These are phyloP conservation scores for Cryptotis parvus DNA, from an alignment of 2,113 vertebrate species.

Conservation along the genomic window DNA sequence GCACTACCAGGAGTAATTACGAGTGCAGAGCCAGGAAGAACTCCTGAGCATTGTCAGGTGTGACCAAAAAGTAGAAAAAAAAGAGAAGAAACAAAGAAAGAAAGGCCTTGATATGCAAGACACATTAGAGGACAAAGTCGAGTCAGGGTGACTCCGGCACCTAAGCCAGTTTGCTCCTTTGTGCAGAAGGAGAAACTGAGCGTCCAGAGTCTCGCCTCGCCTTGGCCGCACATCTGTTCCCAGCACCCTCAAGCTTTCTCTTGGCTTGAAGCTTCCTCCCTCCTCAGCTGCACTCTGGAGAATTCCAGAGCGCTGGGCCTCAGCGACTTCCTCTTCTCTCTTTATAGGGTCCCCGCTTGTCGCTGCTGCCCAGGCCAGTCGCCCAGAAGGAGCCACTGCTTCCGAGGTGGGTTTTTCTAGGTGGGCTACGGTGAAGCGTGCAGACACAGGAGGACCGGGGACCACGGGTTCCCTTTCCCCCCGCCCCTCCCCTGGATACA, in stretches of 20 bases:
- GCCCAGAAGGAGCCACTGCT: conserved; percentile 59
- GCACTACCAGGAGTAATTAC: no score
- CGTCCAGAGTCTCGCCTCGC: background rate
- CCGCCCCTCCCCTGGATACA: background rate
- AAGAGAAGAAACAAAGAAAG: no score
- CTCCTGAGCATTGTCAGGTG: no score
- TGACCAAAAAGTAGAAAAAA: no score
- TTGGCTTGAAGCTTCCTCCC: background rate
- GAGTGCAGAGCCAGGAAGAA: no score
- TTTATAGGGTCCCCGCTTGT: conserved; percentile 67
- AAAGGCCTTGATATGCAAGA: background rate
- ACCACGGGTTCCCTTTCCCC: background rate
- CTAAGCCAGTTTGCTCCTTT: background rate
- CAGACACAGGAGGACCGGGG: background rate
- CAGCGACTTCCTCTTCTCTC: conserved; percentile 24
- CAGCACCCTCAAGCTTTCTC: background rate
- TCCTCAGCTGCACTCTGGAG: background rate
- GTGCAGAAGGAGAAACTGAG: conserved; percentile 48
- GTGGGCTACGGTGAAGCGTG: background rate
- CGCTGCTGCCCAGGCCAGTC: conserved; percentile 71
- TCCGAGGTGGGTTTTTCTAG: conserved; percentile 73
- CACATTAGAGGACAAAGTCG: conserved; percentile 7
- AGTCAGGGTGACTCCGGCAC: background rate
- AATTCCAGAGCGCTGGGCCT: background rate
- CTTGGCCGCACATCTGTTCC: background rate